These are phyloP conservation scores for Archaeoteleia sp. DNA, from an alignment of 2,888 invertebrate genomes.

Conservation along the genomic window DNA sequence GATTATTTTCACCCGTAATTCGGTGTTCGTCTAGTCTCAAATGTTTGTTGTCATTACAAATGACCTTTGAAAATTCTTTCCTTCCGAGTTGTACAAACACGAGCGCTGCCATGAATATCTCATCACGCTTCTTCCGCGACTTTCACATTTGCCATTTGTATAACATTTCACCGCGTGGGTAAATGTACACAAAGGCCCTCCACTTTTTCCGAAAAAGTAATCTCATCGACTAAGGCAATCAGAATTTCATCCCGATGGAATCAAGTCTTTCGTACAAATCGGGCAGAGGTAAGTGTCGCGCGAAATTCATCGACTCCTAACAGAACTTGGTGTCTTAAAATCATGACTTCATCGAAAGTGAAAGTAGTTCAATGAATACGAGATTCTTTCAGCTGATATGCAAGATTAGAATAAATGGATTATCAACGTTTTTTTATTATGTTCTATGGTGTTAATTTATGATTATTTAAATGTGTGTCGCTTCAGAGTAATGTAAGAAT, in stretches of 20 bases:
- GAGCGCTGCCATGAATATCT: too few species aligned
- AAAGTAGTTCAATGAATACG: conserved; percentile 15
- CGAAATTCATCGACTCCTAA: not conserved
- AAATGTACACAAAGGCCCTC: conserved; percentile 37
- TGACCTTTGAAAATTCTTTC: conserved; percentile 13
- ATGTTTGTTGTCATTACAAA: conserved; percentile 10
- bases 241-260: conserved; percentile 11
- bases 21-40: conserved; percentile 1
- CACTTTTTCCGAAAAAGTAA: conserved; percentile 3
- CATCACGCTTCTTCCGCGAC: conserved; percentile 7
- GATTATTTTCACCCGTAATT: conserved; percentile 5
- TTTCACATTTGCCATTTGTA: conserved; percentile 27
- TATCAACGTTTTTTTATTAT: too few species aligned
- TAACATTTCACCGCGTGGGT: conserved; percentile 26
- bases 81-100: not conserved
- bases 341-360: conserved; percentile 27
- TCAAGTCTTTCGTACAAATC: too few species aligned
- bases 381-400: too few species aligned
- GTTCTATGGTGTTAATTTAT: too few species aligned
- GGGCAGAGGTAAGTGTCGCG: conserved; percentile 5
- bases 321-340: not conserved
- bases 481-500: too few species aligned
- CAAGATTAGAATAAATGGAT: too few species aligned
- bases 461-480: too few species aligned
- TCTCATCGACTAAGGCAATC: conserved; percentile 4